phyloP scores from a whole-genome alignment of 2,113 vertebrate genomes.

The Tupaia chinensis region DNA sequence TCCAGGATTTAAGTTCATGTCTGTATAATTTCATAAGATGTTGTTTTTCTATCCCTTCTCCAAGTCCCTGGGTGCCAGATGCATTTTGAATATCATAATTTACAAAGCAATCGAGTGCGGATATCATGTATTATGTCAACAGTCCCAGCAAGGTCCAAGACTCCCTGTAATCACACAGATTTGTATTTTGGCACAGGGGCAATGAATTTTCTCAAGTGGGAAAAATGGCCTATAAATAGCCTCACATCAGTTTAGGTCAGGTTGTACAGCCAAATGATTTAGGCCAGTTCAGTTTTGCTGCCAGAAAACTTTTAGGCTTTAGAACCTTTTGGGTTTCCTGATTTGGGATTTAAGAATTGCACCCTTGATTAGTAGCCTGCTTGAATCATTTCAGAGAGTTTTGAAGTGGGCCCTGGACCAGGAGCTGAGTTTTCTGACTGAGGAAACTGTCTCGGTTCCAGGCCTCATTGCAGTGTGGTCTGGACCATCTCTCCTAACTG shows the following conservation, averaged over 20 bases:
- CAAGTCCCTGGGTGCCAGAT: neutral
- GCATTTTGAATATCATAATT: conserved; percentile 51
- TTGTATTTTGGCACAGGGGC: conserved; percentile 56
- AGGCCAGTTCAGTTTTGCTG: conserved; percentile 28
- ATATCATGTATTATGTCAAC: conserved; percentile 57
- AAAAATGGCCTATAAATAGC: conserved; percentile 57
- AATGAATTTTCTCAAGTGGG: conserved; percentile 30
- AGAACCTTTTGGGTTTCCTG: neutral
- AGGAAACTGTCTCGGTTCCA: neutral
- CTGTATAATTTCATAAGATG: conserved; percentile 5
- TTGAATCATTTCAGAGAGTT: neutral
- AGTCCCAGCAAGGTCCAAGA: conserved; percentile 30
- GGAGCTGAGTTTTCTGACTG: neutral
- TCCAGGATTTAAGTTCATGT: conserved; percentile 28
- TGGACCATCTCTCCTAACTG: neutral
- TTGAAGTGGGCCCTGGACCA: neutral
- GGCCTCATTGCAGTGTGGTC: rapidly evolving
- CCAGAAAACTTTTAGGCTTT: neutral
- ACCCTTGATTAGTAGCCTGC: neutral
- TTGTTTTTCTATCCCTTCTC: conserved; percentile 30
- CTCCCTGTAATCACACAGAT: conserved; percentile 47
- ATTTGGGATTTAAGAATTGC: neutral
- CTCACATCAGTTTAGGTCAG: neutral
- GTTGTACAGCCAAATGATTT: conserved; percentile 59
- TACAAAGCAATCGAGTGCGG: conserved; percentile 23